phyloP scores from a whole-genome alignment of 2,888 invertebrate species.

The Synanthedon myopaeformis region DNA sequence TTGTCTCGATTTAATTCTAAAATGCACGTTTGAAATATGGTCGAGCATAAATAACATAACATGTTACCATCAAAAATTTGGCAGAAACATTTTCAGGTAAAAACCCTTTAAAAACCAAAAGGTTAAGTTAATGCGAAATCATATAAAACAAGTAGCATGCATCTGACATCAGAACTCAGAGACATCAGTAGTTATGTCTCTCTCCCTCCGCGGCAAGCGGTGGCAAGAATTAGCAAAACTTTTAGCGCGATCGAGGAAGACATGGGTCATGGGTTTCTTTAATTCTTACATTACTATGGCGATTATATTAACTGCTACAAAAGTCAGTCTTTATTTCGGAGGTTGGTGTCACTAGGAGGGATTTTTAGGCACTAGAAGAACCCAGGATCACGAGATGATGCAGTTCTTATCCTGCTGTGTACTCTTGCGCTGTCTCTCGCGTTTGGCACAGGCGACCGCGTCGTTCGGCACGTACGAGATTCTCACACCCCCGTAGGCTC shows the following conservation, averaged over 20 bases:
- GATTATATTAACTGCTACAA: slow-evolving; percentile 42
- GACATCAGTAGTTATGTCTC: slow-evolving; percentile 15
- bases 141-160: no score
- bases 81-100: no score
- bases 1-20: no score
- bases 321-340: slow-evolving; percentile 66
- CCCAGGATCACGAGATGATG: slow-evolving; percentile 82
- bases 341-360: slow-evolving; percentile 52
- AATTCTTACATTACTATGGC: slow-evolving; percentile 51
- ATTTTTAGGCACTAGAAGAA: slow-evolving; percentile 25
- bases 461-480: slow-evolving; percentile 95
- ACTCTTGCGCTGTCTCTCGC: slow-evolving; percentile 72
- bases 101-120: no score
- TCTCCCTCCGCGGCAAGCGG: slow-evolving; percentile 1
- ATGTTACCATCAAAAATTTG: no score
- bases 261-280: slow-evolving; percentile 14
- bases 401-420: slow-evolving; percentile 84
- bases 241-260: slow-evolving; percentile 22
- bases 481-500: slow-evolving; percentile 88
- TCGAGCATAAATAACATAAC: no score
- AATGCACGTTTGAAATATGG: no score
- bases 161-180: no score
- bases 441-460: slow-evolving; percentile 84
- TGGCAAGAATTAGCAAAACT: not conserved
- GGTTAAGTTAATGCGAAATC: no score